Conservation (phyloP, 2,888 invertebrate species). For the Rhaphigaster nebulosa region DNA sequence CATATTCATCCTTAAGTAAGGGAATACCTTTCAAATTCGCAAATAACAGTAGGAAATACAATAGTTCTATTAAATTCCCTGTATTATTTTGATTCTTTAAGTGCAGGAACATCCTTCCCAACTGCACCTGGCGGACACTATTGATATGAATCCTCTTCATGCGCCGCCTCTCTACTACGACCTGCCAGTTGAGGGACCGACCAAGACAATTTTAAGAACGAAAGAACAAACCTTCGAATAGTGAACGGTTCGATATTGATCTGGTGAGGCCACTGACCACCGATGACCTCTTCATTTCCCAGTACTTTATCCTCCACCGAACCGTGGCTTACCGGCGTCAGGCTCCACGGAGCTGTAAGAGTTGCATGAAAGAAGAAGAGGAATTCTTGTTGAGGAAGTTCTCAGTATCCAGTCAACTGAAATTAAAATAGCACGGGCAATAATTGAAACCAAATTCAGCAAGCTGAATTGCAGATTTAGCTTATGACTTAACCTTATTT, state of each 20-base stretch:
- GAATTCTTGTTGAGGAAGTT: background rate
- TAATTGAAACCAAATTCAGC: background rate
- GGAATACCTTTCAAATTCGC: too few relatives aligned
- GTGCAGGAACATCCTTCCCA: background rate
- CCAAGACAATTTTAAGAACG: too few relatives aligned
- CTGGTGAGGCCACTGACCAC: slow-evolving; percentile 42
- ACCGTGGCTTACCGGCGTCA: slow-evolving; percentile 23
- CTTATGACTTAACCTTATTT: background rate
- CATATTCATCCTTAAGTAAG: too few relatives aligned
- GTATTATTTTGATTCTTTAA: too few relatives aligned
- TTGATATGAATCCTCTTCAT: too few relatives aligned
- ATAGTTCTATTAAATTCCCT: too few relatives aligned
- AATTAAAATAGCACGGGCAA: background rate
- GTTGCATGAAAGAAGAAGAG: background rate
- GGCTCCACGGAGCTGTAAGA: background rate
- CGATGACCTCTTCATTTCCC: slow-evolving; percentile 45
- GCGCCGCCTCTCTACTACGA: background rate
- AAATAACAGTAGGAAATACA: too few relatives aligned
- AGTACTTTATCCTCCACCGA: slow-evolving; percentile 27
- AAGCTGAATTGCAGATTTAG: background rate
- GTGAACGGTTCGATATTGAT: slow-evolving; percentile 21
- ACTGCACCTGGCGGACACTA: background rate
- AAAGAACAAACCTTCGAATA: background rate
- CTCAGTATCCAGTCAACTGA: background rate
- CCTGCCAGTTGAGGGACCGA: background rate